These are phyloP conservation scores for Trypoxylon attenuatum DNA, from an alignment of 2,888 invertebrate genomes.

Conservation along the genomic window DNA sequence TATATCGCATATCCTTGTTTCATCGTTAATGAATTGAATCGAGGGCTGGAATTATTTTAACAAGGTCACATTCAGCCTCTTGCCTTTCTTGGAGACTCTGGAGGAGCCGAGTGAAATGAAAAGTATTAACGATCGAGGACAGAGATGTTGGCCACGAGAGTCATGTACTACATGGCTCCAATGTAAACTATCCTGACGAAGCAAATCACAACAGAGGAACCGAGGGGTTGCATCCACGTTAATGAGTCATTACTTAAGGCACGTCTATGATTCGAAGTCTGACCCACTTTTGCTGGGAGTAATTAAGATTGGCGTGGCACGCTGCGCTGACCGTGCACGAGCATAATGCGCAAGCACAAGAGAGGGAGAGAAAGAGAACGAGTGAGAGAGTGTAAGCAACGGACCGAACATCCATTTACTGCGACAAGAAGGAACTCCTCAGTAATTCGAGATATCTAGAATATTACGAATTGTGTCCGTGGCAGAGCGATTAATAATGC, in stretches of 20 bases:
- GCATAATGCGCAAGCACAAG: constrained; percentile 33
- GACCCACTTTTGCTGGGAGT: constrained; percentile 42
- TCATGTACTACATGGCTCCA: no score
- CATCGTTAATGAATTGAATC: no score
- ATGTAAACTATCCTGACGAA: no score
- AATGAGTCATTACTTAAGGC: constrained; percentile 14
- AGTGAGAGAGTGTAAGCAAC: background rate
- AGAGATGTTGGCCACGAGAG: no score
- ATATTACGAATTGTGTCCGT: constrained; percentile 22
- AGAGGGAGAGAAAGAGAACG: constrained; percentile 12
- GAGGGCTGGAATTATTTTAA: no score
- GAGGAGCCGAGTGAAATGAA: no score
- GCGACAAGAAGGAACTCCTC: constrained; percentile 18
- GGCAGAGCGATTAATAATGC: constrained; percentile 13
- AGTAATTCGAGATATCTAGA: constrained; percentile 29
- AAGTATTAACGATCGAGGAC: no score
- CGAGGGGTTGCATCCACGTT: constrained; percentile 5
- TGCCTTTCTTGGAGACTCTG: no score
- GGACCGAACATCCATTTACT: constrained; percentile 32
- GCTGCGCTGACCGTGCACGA: constrained; percentile 31
- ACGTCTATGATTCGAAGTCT: constrained; percentile 35
- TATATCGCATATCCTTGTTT: no score
- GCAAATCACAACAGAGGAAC: no score
- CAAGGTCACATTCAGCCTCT: no score
- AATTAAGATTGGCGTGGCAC: constrained; percentile 43